Conservation (phyloP, 2,113 vertebrate genomes). For the Sebastes schlegelii region DNA sequence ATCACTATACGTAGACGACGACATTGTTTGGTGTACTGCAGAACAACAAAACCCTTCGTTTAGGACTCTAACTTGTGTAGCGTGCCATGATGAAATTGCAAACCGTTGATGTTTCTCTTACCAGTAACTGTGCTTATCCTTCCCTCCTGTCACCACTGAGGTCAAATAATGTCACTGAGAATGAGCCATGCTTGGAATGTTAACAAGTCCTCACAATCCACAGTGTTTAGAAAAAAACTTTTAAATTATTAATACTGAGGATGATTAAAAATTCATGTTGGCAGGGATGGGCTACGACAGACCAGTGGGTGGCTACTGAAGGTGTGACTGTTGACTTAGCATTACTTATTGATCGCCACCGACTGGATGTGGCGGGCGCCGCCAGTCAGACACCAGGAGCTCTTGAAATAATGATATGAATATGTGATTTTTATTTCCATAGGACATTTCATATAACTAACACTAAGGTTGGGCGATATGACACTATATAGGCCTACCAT, state of each 20-base stretch:
- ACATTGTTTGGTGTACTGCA: background rate
- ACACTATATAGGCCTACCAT: too few species aligned
- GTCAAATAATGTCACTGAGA: slow-evolving; percentile 45
- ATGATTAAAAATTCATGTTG: slow-evolving; percentile 69
- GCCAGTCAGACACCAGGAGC: slow-evolving; percentile 10
- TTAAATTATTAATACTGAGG: slow-evolving; percentile 69
- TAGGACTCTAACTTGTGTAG: background rate
- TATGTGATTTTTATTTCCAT: background rate
- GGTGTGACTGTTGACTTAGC: slow-evolving; percentile 76
- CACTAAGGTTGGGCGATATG: too few species aligned
- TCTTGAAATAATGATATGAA: background rate
- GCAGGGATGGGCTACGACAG: slow-evolving; percentile 29
- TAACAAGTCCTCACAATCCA: slow-evolving; percentile 27
- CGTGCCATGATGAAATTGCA: background rate
- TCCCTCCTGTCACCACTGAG: background rate
- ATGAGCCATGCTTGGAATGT: slow-evolving; percentile 24
- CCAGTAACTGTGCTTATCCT: background rate
- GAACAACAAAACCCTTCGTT: background rate
- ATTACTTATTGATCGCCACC: slow-evolving; percentile 76
- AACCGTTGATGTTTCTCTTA: background rate
- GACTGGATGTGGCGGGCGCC: slow-evolving; percentile 11
- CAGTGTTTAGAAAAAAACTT: slow-evolving; percentile 53
- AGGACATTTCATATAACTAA: too few species aligned
- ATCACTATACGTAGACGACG: background rate
- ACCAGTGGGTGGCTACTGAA: slow-evolving; percentile 44